Evolutionary conservation across 2,113 vertebrate genomes (phyloP).

Genomic region (Polypterus bichir): DNA sequence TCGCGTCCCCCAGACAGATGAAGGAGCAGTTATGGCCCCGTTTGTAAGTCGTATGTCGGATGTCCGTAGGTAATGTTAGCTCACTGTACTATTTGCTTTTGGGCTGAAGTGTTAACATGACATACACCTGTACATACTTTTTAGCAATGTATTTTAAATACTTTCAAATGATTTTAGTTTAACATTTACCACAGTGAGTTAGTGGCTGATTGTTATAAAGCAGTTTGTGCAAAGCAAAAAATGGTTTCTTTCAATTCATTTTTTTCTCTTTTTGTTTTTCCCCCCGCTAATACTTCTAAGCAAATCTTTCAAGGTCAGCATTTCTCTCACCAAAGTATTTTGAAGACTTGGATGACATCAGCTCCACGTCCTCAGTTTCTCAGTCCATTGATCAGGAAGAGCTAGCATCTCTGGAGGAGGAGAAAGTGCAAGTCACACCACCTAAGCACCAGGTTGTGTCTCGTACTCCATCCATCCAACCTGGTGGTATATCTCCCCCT

Average conservation of each 20-base stretch:
- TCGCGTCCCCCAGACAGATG: too few relatives aligned
- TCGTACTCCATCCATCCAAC: constrained; percentile 75
- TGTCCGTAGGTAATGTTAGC: too few relatives aligned
- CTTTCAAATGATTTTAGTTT: too few relatives aligned
- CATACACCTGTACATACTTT: too few relatives aligned
- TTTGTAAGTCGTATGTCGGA: too few relatives aligned
- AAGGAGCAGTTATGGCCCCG: too few relatives aligned
- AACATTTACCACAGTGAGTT: neutral
- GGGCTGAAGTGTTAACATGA: too few relatives aligned
- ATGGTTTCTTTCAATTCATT: neutral
- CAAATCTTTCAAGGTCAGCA: constrained; percentile 78
- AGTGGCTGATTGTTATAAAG: too few relatives aligned
- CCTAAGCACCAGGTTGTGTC: constrained; percentile 67
- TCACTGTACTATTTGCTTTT: too few relatives aligned
- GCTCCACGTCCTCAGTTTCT: constrained; percentile 73
- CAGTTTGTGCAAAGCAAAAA: neutral
- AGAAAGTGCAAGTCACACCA: constrained; percentile 43
- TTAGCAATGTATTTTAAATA: too few relatives aligned
- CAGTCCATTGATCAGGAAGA: constrained; percentile 68
- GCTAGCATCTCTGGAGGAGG: constrained; percentile 38
- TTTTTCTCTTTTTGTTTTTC: neutral
- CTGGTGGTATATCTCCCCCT: constrained; percentile 43
- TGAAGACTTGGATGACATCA: constrained; percentile 86
- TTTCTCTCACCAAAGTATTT: constrained; percentile 82
- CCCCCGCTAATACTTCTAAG: constrained; percentile 37